Conservation (phyloP, 2,113 vertebrate species). For the Indicator indicator region DNA sequence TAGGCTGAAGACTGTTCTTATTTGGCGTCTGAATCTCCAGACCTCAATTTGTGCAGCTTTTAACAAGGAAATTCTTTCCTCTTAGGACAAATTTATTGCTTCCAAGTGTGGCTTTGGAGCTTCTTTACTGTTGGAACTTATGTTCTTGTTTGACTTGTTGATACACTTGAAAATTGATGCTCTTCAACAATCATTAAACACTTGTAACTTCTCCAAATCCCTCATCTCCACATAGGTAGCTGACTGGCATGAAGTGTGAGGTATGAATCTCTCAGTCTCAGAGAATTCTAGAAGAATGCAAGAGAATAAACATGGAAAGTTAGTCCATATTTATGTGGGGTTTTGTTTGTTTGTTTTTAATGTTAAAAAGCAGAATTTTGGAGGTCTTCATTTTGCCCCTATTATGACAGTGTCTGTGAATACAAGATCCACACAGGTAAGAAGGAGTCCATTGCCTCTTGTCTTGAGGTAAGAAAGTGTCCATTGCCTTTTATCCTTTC, state of each 20-base stretch:
- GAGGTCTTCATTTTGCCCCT: background rate
- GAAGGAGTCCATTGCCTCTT: background rate
- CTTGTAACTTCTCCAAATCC: background rate
- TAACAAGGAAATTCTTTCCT: background rate
- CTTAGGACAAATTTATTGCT: background rate
- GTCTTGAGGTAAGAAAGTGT: background rate
- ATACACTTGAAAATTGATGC: background rate
- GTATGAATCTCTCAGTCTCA: background rate
- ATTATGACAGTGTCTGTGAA: background rate
- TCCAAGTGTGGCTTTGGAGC: background rate
- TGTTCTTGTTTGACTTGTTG: background rate
- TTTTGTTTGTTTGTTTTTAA: background rate
- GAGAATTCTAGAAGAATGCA: background rate
- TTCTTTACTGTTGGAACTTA: background rate
- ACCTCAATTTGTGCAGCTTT: background rate
- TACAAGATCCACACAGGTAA: background rate
- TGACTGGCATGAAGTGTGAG: background rate
- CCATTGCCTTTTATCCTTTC: background rate
- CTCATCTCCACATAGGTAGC: background rate
- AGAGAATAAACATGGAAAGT: background rate
- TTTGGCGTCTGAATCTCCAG: background rate
- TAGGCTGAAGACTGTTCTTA: background rate
- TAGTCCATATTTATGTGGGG: background rate
- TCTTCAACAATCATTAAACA: background rate
- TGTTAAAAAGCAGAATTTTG: background rate